These are phyloP conservation scores for Scaptomyza pallida DNA, from an alignment of 1,140 invertebrate genomes.

Conservation along the genomic window DNA sequence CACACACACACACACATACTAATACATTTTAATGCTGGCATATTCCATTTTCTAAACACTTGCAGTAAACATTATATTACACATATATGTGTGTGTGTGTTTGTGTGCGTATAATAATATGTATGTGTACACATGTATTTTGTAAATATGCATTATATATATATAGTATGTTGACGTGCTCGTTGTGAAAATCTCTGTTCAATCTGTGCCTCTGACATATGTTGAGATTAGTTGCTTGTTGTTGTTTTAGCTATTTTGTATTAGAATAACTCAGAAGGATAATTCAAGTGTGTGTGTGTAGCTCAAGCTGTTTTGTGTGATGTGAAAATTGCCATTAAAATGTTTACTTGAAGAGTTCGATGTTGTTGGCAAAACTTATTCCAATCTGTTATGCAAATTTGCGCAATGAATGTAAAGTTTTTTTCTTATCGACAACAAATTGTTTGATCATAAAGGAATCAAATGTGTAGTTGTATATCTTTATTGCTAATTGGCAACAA, in stretches of 20 bases:
- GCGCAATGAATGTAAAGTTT: conserved; percentile 12
- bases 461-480: background rate
- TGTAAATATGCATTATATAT: conserved; percentile 67
- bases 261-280: conserved; percentile 64
- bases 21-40: conserved; percentile 17
- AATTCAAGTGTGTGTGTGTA: conserved; percentile 51
- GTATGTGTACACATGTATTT: conserved; percentile 48
- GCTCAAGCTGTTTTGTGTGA: conserved; percentile 47
- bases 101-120: too few species aligned
- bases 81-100: conserved; percentile 31
- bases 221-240: conserved; percentile 63
- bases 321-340: conserved; percentile 62
- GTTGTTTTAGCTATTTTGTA: conserved; percentile 48
- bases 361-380: conserved; percentile 11
- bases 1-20: conserved; percentile 29
- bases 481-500: background rate
- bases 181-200: conserved; percentile 73
- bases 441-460: background rate
- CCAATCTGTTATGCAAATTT: conserved; percentile 42
- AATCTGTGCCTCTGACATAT: conserved; percentile 77
- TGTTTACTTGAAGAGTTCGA: conserved; percentile 47
- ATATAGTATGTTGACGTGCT: conserved; percentile 55
- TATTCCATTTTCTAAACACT: conserved; percentile 73
- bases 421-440: background rate
- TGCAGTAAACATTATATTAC: conserved; percentile 64